These are phyloP conservation scores for Planococcus citri DNA, from an alignment of 1,140 invertebrate genomes.

Conservation along the genomic window DNA sequence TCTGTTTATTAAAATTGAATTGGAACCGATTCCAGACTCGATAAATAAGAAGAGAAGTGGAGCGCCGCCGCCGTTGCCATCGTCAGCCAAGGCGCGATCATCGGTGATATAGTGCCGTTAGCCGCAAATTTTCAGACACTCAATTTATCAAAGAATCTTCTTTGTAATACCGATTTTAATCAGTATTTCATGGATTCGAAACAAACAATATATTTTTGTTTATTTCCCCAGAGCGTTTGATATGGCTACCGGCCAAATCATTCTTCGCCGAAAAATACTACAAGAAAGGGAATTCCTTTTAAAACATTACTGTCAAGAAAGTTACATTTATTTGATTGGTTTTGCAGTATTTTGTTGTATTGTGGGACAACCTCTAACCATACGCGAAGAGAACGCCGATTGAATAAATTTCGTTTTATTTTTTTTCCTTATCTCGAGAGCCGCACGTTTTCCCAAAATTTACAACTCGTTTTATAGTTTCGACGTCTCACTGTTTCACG, in stretches of 20 bases:
- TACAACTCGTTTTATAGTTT: constrained; percentile 17
- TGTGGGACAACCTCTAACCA: constrained; percentile 9
- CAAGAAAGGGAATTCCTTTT: constrained; percentile 11
- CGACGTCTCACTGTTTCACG: constrained; percentile 13
- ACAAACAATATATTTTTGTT: constrained; percentile 15
- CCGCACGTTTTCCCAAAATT: constrained; percentile 14
- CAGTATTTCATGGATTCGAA: constrained; percentile 14
- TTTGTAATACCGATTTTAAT: constrained; percentile 17
- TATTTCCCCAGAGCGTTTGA: background rate
- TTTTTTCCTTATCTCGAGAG: constrained; percentile 15
- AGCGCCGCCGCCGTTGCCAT: too few species aligned
- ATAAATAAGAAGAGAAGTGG: background rate
- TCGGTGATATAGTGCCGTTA: background rate
- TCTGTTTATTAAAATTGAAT: constrained; percentile 13
- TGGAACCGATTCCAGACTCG: background rate
- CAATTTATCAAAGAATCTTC: constrained; percentile 13
- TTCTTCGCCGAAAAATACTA: background rate
- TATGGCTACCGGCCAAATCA: constrained; percentile 19
- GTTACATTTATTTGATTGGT: constrained; percentile 20
- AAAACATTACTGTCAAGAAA: constrained; percentile 14
- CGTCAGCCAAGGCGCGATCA: constrained; percentile 7
- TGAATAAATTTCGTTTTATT: constrained; percentile 17
- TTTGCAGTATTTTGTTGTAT: constrained; percentile 17
- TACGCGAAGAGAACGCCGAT: constrained; percentile 12
- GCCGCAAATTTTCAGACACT: constrained; percentile 14